Conservation (phyloP, 2,888 invertebrate genomes). For the Xanthorhoe spadicearia region DNA sequence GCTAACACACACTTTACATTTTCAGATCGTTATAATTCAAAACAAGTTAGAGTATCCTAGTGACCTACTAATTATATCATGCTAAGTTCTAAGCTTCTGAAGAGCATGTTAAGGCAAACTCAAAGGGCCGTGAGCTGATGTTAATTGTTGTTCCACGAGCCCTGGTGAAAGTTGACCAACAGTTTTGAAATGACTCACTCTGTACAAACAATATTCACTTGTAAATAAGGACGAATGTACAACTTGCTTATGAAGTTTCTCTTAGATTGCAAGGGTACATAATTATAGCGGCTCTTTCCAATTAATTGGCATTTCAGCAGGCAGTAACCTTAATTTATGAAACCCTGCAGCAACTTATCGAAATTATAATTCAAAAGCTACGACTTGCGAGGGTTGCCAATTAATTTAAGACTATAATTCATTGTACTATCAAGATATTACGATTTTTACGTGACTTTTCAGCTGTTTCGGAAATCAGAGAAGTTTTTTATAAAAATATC, state of each 20-base stretch:
- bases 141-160: constrained; percentile 70
- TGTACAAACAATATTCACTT: constrained; percentile 74
- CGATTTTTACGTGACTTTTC: constrained; percentile 7
- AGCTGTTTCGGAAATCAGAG: background rate
- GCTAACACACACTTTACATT: background rate
- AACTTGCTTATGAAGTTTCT: constrained; percentile 55
- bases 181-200: constrained; percentile 75
- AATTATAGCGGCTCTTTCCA: constrained; percentile 30
- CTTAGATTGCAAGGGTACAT: constrained; percentile 39
- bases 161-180: constrained; percentile 76
- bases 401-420: constrained; percentile 26
- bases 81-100: constrained; percentile 4
- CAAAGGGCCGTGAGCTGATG: constrained; percentile 53
- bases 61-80: constrained; percentile 1
- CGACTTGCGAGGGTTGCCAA: constrained; percentile 18
- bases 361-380: constrained; percentile 33
- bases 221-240: constrained; percentile 71
- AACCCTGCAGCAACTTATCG: constrained; percentile 33
- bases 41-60: background rate
- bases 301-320: constrained; percentile 35
- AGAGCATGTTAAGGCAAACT: constrained; percentile 7
- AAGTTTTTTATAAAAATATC: background rate
- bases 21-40: background rate
- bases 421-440: constrained; percentile 13
- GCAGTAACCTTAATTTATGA: constrained; percentile 35